These are phyloP conservation scores for Lasioglossum figueresi DNA, from an alignment of 2,888 invertebrate genomes.

Conservation along the genomic window DNA sequence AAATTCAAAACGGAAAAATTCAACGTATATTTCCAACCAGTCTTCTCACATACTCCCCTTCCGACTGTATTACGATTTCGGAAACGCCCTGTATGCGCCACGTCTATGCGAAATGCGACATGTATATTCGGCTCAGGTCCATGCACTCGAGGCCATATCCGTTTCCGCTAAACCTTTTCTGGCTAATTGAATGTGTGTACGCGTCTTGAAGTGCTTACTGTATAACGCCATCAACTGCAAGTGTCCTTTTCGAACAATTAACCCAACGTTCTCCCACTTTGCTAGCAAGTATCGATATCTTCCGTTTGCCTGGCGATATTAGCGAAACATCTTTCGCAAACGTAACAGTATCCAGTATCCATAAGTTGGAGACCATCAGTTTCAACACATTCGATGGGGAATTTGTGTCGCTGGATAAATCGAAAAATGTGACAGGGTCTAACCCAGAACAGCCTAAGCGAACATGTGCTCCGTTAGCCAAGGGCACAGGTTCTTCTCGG, in stretches of 20 bases:
- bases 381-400: neutral
- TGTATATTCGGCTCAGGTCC: neutral
- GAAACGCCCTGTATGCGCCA: neutral
- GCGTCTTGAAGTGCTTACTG: neutral
- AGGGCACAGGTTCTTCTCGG: neutral
- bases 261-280: neutral
- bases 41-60: neutral
- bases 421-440: neutral
- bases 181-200: neutral
- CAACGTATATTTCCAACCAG: neutral
- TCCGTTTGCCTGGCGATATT: neutral
- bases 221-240: neutral
- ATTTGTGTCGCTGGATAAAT: neutral
- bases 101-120: neutral
- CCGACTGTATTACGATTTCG: neutral
- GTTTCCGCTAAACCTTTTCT: constrained; percentile 10
- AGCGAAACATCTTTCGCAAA: neutral
- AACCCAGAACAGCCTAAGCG: neutral
- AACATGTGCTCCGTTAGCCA: neutral
- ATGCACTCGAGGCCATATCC: neutral
- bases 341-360: neutral
- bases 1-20: neutral
- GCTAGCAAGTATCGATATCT: neutral
- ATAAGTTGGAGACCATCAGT: neutral
- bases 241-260: neutral